Evolutionary conservation across 2,113 vertebrate species (phyloP), one percentile per base, ranked within the genome.

Genomic region (Podocnemis expansa): DNA sequence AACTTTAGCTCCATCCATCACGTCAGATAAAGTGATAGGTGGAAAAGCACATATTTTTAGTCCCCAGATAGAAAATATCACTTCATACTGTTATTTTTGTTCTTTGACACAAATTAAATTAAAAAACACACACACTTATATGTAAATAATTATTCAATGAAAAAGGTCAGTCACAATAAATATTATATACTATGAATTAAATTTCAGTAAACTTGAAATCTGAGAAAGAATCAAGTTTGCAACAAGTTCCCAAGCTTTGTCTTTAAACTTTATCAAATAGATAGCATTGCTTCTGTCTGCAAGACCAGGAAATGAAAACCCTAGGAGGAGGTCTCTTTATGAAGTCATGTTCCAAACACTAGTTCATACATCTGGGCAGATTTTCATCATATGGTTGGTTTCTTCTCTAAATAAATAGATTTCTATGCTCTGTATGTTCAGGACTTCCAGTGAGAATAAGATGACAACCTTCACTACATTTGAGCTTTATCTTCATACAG

Each of bases 371-470:
- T 38, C 0, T 0, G 8, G 88, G 80, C 11, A 43, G 55, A 87
- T 87, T 87, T 60, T 25, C 0, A 0, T 70, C 75, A 3, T 14
- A 47, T 93, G 14, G 78, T 96, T 96, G 85, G 14, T 87, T 45
- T 95, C 81, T 47, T 58, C 54, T 87, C 67, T 67, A 78, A 55
- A 82, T 19, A 85, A 73, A 91, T 67, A 4, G 1, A 84, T 78
- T 84, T 89, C 91, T 81, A 58, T 88, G 78, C 10, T 90, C 80
- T 91, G 29, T 52, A 60, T 85, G 45, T 5, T 70, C 76, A 79
- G 88, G 79, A 83, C 4, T 87, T 95, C 78, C 51, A 82, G 52
- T 86, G 47, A 79, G 92, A 96, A 96, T 80, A 85, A 94, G 11
- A 63, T 84, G 63, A 91, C 79, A 95, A 93, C 5, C 81, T 90